Percentiles rank a stretch among this genome's conserved stretches.
phyloP scores from a whole-genome alignment of 1,140 invertebrate species.

The Sinonovacula constricta region DNA sequence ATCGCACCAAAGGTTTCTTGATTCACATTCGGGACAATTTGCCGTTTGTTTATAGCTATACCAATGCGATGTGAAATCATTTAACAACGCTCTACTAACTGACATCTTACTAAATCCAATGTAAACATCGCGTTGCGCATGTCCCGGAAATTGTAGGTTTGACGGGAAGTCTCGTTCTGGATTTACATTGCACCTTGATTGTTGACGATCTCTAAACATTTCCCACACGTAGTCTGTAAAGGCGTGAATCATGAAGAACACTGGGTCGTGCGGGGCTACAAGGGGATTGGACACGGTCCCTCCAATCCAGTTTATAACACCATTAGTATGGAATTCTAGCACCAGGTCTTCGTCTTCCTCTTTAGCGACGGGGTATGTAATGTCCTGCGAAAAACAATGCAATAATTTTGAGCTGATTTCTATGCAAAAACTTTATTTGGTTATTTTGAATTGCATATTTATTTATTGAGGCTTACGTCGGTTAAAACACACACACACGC shows the following conservation, averaged over 20 bases:
- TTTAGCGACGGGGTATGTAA: constrained; percentile 6
- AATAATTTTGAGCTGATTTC: too few relatives aligned
- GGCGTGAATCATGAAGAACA: constrained; percentile 28
- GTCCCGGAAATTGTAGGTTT: background rate
- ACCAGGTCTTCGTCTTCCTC: constrained; percentile 27
- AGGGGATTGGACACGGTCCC: background rate
- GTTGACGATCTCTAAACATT: constrained; percentile 1
- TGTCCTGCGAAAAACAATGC: too few relatives aligned
- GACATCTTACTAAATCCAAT: constrained; percentile 12
- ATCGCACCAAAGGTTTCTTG: constrained; percentile 27
- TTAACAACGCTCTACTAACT: constrained; percentile 1
- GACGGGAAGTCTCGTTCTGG: constrained; percentile 18
- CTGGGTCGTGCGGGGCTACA: constrained; percentile 30
- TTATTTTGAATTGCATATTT: too few relatives aligned
- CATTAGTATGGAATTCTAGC: constrained; percentile 31
- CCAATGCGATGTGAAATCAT: constrained; percentile 27
- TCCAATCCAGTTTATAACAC: constrained; percentile 33
- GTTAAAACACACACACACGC: too few relatives aligned
- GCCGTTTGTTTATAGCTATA: constrained; percentile 21
- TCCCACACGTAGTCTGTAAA: constrained; percentile 31
- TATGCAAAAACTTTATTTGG: too few relatives aligned
- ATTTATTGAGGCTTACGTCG: too few relatives aligned
- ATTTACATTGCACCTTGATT: background rate
- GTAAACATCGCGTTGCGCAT: background rate
- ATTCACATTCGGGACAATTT: constrained; percentile 24